Base-by-base conservation (phyloP, 2,888 invertebrate genomes). In the Caenorhabditis sp. region DNA sequence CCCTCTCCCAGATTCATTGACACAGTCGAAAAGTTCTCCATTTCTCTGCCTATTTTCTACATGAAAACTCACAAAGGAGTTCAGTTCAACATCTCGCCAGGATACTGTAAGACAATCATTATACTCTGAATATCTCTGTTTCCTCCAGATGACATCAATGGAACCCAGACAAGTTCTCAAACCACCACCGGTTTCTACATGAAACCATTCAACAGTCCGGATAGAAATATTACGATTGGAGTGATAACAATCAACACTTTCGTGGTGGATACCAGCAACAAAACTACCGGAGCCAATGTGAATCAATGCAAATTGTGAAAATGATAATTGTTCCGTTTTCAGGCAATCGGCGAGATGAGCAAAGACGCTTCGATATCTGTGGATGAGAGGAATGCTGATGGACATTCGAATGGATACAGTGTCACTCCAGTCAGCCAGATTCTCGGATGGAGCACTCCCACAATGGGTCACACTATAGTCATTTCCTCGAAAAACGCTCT, bases 1-100 rank as follows among this genome's bases (percentile, higher is more conserved):
- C n/a, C n/a, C n/a, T n/a, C n/a, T n/a, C n/a, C n/a, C n/a, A 71
- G 71, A 44, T 71, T 55, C 47, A 55, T 71, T 20, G 26, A 40
- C 1, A 55, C 20, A n/a, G 47, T 71, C 13, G 71, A 71, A 13
- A 37, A 40, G 22, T 71, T 62, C 18, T 53, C 71, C 11, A 18
- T 71, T 2, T 55, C 32, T 32, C 22, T 64, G 15, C 71, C 71
- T 3, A n/a, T 47, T n/a, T 71, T 71, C n/a, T 64, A 71, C 18
- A 56, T 71, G 22, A 71, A 40, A 71, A 24, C 62, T 11, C 26
- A 61, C 24, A 61, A 40, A 4, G 62, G 55, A 24, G 13, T 71
- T n/a, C 62, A 62, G 24, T 71, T 71, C 40, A 47, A 11, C 9
- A 62, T 71, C 8, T 32, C 20, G 22, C 62, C 71, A 0, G 28